phyloP scores from a whole-genome alignment of 2,888 invertebrate species.

The Lasius fuliginosus region DNA sequence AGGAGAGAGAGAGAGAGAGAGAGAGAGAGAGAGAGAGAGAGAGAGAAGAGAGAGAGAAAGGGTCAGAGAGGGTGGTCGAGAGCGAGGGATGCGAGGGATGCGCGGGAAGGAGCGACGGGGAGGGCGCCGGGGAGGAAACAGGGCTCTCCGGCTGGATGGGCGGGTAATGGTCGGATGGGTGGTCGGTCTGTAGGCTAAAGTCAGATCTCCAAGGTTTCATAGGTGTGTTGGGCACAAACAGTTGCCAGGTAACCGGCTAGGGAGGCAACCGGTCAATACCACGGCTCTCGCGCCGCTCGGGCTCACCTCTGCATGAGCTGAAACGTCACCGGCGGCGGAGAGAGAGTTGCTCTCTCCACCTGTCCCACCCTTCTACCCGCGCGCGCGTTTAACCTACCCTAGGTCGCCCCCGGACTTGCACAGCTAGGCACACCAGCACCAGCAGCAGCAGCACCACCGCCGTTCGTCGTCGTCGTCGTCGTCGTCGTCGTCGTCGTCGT shows the following conservation, averaged over 20 bases:
- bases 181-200: constrained; percentile 77
- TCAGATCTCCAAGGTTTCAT: constrained; percentile 86
- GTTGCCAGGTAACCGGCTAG: constrained; percentile 84
- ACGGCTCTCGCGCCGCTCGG: constrained; percentile 77
- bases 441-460: constrained; percentile 60
- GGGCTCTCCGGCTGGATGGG: constrained; percentile 58
- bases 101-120: not conserved
- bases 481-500: not conserved
- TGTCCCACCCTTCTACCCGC: constrained; percentile 71
- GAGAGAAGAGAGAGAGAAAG: constrained; percentile 34
- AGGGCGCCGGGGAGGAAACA: constrained; percentile 3
- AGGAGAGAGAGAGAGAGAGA: constrained; percentile 16
- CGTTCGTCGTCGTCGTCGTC: constrained; percentile 19
- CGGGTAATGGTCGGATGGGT: constrained; percentile 66
- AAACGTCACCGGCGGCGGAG: constrained; percentile 83
- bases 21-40: constrained; percentile 39
- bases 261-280: constrained; percentile 86
- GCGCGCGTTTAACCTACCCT: constrained; percentile 35
- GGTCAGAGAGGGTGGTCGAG: constrained; percentile 42
- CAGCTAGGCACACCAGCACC: constrained; percentile 60
- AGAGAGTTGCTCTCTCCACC: constrained; percentile 77
- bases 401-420: constrained; percentile 7
- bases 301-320: constrained; percentile 78
- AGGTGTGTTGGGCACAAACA: constrained; percentile 85
- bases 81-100: constrained; percentile 21